A percentile compares a stretch with the other conserved stretches of the same genome.
Conservation (phyloP, 2,888 invertebrate species). For the Parnassius smintheus region DNA sequence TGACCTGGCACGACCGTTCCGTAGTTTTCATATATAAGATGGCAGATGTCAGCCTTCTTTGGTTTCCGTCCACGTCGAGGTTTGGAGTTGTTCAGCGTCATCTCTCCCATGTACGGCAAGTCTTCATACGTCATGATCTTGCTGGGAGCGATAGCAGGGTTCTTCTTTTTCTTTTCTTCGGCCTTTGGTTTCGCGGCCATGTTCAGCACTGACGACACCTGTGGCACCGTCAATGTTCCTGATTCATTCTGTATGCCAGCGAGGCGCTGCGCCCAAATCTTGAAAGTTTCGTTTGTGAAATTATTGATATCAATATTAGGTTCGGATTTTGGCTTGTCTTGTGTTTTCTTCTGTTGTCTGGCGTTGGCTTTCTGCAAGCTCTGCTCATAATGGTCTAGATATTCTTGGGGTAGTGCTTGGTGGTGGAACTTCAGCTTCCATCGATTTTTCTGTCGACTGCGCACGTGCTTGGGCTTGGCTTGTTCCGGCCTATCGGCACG, state of each 20-base stretch:
- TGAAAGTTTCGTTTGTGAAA: slow-evolving; percentile 84
- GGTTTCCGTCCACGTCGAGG: slow-evolving; percentile 93
- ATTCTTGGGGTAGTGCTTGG: slow-evolving; percentile 89
- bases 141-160: slow-evolving; percentile 65
- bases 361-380: slow-evolving; percentile 81
- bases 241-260: slow-evolving; percentile 86
- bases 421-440: slow-evolving; percentile 91
- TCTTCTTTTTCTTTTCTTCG: slow-evolving; percentile 64
- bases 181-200: slow-evolving; percentile 53
- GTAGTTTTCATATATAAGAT: slow-evolving; percentile 94
- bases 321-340: slow-evolving; percentile 63
- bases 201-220: slow-evolving; percentile 41
- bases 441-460: slow-evolving; percentile 83
- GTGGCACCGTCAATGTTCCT: slow-evolving; percentile 52
- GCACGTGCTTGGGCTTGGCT: slow-evolving; percentile 58
- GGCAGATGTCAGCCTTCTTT: slow-evolving; percentile 95
- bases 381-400: slow-evolving; percentile 89
- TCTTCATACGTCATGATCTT: slow-evolving; percentile 88
- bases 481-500: slow-evolving; percentile 56
- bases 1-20: slow-evolving; percentile 92
- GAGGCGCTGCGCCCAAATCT: slow-evolving; percentile 88
- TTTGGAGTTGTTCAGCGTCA: slow-evolving; percentile 93
- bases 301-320: slow-evolving; percentile 61
- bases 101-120: slow-evolving; percentile 95
- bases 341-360: slow-evolving; percentile 52